Conservation (phyloP, 2,113 vertebrate genomes). For the Apaloderma vittatum region DNA sequence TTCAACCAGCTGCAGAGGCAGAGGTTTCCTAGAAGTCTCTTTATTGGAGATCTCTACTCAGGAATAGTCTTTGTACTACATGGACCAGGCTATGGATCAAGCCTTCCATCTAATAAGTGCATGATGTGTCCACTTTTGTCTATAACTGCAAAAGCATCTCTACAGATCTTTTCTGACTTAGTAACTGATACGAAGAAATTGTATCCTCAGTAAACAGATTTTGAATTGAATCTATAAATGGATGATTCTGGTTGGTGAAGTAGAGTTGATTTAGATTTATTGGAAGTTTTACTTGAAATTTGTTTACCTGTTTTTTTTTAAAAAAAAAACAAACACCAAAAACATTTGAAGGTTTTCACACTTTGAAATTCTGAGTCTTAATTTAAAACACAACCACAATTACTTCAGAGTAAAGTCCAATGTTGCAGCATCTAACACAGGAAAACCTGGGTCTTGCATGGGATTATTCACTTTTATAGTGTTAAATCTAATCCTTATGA, state of each 20-base stretch:
- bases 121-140: neutral
- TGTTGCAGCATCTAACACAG: neutral
- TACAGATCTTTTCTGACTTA: neutral
- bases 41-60: neutral
- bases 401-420: neutral
- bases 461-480: neutral
- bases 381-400: neutral
- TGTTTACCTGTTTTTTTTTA: neutral
- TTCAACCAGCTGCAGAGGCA: neutral
- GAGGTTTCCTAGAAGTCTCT: neutral
- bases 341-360: neutral
- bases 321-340: too few relatives aligned
- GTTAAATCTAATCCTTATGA: constrained; percentile 18
- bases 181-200: neutral
- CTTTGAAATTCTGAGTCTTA: neutral
- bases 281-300: neutral
- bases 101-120: neutral
- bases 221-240: neutral
- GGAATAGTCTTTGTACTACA: neutral
- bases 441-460: neutral
- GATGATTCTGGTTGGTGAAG: neutral
- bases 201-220: neutral
- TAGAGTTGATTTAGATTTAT: neutral
- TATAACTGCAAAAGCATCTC: neutral
- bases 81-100: neutral